Evolutionary conservation across 2,797 vertebrate species (phyloP).

Genomic region (Sebastes baramenuke): DNA sequence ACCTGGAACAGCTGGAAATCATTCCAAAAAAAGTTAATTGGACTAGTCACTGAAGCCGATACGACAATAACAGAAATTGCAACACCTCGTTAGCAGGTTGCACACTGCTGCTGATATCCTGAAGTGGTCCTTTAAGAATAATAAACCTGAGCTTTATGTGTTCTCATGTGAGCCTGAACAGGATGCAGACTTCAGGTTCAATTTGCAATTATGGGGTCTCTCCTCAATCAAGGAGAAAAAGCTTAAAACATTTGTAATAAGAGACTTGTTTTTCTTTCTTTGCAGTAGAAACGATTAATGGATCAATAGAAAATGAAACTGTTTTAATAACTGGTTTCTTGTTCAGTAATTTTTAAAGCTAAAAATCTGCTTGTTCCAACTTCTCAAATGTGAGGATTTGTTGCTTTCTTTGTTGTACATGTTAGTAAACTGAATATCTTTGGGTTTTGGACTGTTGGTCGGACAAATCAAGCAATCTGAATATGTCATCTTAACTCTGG

Average conservation of each 20-base stretch:
- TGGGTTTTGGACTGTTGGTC: not conserved
- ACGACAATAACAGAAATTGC: slow-evolving; percentile 10
- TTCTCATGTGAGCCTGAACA: slow-evolving; percentile 3
- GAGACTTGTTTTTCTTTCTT: not conserved
- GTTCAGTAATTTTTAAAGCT: not conserved
- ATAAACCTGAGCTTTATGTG: slow-evolving; percentile 8
- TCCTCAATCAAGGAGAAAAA: not conserved
- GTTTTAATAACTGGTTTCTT: not conserved
- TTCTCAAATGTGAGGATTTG: not conserved
- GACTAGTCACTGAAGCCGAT: slow-evolving; percentile 7
- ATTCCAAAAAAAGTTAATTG: slow-evolving; percentile 9
- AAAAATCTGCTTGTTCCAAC: not conserved
- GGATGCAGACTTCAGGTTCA: slow-evolving; percentile 2
- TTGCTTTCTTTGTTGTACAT: not conserved
- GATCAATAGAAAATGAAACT: not conserved
- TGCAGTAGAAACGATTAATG: not conserved
- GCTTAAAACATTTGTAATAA: not conserved
- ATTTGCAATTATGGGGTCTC: not conserved
- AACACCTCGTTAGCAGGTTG: slow-evolving; percentile 39
- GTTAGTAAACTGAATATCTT: not conserved
- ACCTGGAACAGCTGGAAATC: slow-evolving; percentile 58
- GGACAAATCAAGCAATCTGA: not conserved
- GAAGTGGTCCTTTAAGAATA: not conserved
- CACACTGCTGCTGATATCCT: not conserved
- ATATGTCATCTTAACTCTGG: not conserved